phyloP scores from a whole-genome alignment of 2,888 invertebrate species.

The Epinotia nisella region DNA sequence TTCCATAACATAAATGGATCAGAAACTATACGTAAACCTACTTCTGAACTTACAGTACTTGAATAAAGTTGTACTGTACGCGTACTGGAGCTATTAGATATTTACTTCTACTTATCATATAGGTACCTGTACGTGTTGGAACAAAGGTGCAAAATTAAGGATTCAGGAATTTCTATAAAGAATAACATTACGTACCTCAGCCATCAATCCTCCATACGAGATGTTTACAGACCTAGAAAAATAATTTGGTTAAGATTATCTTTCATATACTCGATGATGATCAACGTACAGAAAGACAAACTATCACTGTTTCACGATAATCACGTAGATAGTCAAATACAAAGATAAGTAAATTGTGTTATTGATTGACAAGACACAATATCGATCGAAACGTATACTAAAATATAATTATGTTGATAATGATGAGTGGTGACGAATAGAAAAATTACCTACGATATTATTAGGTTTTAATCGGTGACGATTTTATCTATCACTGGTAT shows the following conservation, averaged over 20 bases:
- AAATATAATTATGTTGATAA: neutral
- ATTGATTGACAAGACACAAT: constrained; percentile 15
- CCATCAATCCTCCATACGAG: constrained; percentile 58
- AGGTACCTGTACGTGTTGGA: neutral
- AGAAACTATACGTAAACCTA: neutral
- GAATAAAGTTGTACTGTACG: too few relatives aligned
- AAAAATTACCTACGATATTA: neutral
- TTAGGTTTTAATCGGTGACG: neutral
- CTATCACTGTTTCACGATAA: constrained; percentile 16
- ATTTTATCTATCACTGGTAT: too few relatives aligned
- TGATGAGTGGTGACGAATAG: neutral
- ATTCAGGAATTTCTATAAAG: neutral
- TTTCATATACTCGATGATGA: neutral
- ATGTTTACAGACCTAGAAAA: constrained; percentile 80
- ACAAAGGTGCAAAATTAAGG: neutral
- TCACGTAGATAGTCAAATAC: neutral
- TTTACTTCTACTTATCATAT: too few relatives aligned
- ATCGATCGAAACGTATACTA: neutral
- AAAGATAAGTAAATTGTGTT: constrained; percentile 16
- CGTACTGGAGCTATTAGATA: too few relatives aligned
- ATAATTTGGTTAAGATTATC: constrained; percentile 46
- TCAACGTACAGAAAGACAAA: constrained; percentile 22
- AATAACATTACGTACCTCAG: constrained; percentile 60
- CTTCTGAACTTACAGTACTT: neutral
- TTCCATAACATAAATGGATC: neutral